Evolutionary conservation across 2,113 vertebrate species (phyloP), one percentile per base, ranked within the genome.

Genomic region (Hypocryptadius cinnamomeus): DNA sequence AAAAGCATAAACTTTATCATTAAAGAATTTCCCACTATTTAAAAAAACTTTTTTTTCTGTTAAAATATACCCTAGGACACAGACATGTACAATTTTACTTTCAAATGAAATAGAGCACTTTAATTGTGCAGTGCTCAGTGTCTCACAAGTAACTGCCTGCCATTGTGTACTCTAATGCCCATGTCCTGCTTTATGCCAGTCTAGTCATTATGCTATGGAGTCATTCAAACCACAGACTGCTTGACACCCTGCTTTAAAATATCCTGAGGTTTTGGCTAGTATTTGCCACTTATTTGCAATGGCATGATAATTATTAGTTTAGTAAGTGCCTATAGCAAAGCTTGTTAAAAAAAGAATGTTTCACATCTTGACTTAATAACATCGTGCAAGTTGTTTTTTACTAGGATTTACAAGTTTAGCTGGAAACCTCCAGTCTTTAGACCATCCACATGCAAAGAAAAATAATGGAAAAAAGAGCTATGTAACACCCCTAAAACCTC

Each of bases 391-490:
- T 66, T 71, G 77, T 47, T 95, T 94, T 95, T 96, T 84, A 85
- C 79, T 95, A 68, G 57, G 78, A 92, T 96, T 92, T 95, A 93
- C 76, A 96, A 90, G 53, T 64, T 87, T 77, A 90, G 69, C 88
- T 90, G 72, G 88, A 97, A 98, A 92, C 82, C 57, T 92, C n/a
- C 95, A 92, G 78, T 89, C 83, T 93, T 96, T 61, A 77, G 56
- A 96, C 68, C 85, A 96, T 93, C 54, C 95, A 51, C 56, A n/a
- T 93, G 65, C 69, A 90, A 94, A 97, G 81, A 89, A n/a, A 96
- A 94, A 68, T 59, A 83, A 95, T 42, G 94, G 96, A 97, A 95
- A 76, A 92, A 96, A 60, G 27, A 92, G 10, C 14, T 90, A 18
- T 72, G 17, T 16, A 69, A 59, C 21, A 63, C 54, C 92, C 95